Evolutionary conservation across 1,140 invertebrate species (phyloP).

Genomic region (Caenorhabditis inopinata): DNA sequence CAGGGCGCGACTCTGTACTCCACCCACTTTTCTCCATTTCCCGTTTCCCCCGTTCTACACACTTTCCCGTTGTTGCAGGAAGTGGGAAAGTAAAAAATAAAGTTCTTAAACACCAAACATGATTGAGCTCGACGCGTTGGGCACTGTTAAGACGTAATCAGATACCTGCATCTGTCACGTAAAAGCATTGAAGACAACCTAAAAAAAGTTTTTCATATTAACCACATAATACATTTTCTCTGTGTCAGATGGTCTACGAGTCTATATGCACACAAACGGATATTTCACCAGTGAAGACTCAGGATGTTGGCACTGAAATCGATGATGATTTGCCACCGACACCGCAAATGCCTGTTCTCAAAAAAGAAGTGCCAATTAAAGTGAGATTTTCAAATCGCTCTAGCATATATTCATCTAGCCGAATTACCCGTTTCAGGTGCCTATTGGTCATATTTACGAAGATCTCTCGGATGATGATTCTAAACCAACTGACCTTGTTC

Average conservation of each 20-base stretch:
- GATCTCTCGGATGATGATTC: not conserved
- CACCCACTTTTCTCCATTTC: too few species aligned
- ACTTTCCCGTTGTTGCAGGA: too few species aligned
- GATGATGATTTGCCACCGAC: not conserved
- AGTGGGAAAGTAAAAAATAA: too few species aligned
- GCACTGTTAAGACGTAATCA: too few species aligned
- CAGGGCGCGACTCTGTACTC: too few species aligned
- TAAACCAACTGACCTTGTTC: not conserved
- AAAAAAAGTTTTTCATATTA: too few species aligned
- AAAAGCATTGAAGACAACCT: too few species aligned
- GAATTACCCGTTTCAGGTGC: not conserved
- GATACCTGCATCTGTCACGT: too few species aligned
- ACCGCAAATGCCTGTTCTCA: not conserved
- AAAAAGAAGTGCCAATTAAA: constrained; percentile 15
- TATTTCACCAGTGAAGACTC: not conserved
- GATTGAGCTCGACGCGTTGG: too few species aligned
- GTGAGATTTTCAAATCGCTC: not conserved
- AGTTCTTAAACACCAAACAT: too few species aligned
- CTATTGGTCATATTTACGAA: not conserved
- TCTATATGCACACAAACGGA: constrained; percentile 13
- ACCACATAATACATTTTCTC: not conserved
- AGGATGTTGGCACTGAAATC: not conserved
- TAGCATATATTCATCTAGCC: not conserved
- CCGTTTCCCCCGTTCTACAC: too few species aligned
- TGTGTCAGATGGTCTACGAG: not conserved